These are phyloP conservation scores for Deilephila porcellus DNA, from an alignment of 2,888 invertebrate genomes.

Conservation along the genomic window DNA sequence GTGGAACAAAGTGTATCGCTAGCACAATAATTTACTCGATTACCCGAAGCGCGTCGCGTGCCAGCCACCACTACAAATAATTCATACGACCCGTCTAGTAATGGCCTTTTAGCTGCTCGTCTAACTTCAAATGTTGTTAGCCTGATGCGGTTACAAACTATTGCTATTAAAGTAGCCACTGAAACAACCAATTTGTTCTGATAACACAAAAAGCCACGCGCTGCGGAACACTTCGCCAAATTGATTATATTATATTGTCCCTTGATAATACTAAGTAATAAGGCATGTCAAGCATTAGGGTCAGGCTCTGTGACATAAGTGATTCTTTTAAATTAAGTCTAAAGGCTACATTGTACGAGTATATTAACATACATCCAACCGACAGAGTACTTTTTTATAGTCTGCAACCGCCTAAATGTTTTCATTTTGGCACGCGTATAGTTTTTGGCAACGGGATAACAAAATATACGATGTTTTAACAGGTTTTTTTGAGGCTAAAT, in stretches of 20 bases:
- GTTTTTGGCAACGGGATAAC: neutral
- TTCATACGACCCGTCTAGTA: constrained; percentile 78
- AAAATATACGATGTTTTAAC: neutral
- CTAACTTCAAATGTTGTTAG: constrained; percentile 79
- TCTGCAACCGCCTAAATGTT: neutral
- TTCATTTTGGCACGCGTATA: neutral
- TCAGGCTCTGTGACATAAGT: neutral
- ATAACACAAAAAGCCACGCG: constrained; percentile 15
- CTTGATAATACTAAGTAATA: constrained; percentile 25
- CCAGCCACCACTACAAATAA: constrained; percentile 74
- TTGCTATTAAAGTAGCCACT: constrained; percentile 66
- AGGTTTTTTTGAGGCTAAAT: too few species aligned
- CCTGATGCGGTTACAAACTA: constrained; percentile 67
- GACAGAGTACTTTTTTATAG: neutral
- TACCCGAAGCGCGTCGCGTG: constrained; percentile 65
- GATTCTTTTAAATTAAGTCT: neutral
- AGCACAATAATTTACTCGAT: constrained; percentile 69
- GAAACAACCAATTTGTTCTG: constrained; percentile 55
- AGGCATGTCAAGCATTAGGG: neutral
- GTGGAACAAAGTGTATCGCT: constrained; percentile 47
- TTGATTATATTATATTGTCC: constrained; percentile 22
- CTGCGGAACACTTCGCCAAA: constrained; percentile 22
- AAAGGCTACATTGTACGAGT: too few species aligned
- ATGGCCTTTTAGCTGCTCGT: constrained; percentile 80
- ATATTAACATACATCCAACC: too few species aligned